Percentiles rank a stretch among this genome's conserved stretches.
phyloP scores from a whole-genome alignment of 2,113 vertebrate genomes.

The Loxodonta africana region DNA sequence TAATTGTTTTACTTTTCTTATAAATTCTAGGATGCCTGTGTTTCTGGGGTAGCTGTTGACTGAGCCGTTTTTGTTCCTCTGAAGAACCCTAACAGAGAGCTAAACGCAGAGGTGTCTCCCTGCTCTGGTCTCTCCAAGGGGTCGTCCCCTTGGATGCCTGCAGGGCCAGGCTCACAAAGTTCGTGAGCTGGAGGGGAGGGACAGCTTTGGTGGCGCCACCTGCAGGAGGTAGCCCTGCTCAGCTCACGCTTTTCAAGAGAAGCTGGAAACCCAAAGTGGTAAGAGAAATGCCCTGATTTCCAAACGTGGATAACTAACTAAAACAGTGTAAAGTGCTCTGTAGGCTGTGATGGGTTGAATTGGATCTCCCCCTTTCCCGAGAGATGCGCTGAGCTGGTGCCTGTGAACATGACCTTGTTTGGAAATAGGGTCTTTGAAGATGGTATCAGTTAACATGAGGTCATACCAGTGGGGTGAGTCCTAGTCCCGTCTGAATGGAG shows the following conservation, averaged over 20 bases:
- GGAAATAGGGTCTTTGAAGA: too few relatives aligned
- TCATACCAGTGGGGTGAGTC: too few relatives aligned
- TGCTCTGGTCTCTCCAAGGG: not conserved
- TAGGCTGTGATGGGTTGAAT: too few relatives aligned
- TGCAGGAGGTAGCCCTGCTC: not conserved
- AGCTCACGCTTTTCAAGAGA: not conserved
- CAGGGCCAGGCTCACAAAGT: not conserved
- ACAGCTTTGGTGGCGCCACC: not conserved
- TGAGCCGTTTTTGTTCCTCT: not conserved
- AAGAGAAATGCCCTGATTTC: not conserved
- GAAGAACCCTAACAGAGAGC: not conserved
- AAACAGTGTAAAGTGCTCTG: not conserved
- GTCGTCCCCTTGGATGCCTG: not conserved
- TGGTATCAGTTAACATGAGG: too few relatives aligned
- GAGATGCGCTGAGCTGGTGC: too few relatives aligned
- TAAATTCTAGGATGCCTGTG: slow-evolving; percentile 10
- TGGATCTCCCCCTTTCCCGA: too few relatives aligned
- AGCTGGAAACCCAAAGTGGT: not conserved
- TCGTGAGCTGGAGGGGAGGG: not conserved
- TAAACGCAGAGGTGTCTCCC: not conserved
- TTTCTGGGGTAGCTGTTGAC: slow-evolving; percentile 13
- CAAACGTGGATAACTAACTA: not conserved
- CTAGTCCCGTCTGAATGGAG: too few relatives aligned
- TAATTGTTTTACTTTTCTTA: not conserved
- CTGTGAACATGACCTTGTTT: too few relatives aligned